A percentile compares a stretch with the other conserved stretches of the same genome.
Evolutionary conservation across 2,113 vertebrate genomes (phyloP).

Genomic region (Pelecanoides urinatrix): DNA sequence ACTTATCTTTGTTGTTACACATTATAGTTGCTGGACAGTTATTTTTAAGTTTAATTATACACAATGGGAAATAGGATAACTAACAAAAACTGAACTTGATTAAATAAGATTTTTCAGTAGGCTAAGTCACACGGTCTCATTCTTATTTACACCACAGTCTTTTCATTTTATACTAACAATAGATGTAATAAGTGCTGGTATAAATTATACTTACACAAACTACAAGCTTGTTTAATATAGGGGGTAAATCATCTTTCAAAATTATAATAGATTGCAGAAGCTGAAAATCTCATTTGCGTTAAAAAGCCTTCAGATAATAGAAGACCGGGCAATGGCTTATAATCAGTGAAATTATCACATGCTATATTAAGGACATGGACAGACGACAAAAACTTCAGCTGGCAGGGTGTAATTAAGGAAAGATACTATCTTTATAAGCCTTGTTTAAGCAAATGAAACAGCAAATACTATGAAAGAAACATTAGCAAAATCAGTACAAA

Average conservation of each 20-base stretch:
- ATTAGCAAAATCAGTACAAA: background rate
- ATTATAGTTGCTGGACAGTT: background rate
- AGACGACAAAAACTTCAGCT: background rate
- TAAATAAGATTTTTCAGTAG: background rate
- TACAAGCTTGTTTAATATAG: background rate
- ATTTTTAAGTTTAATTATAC: background rate
- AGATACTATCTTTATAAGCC: background rate
- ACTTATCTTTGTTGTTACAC: background rate
- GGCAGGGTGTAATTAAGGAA: background rate
- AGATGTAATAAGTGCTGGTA: background rate
- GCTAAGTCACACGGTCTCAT: background rate
- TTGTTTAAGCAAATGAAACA: background rate
- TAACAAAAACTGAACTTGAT: background rate
- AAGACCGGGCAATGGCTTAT: background rate
- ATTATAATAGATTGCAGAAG: background rate
- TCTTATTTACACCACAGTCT: background rate
- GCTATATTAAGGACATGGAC: background rate
- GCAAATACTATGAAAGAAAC: background rate
- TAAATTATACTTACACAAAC: background rate
- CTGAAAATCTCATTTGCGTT: background rate
- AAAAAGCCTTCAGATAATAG: background rate
- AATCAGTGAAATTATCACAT: background rate
- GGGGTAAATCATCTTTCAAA: background rate
- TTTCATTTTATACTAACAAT: background rate
- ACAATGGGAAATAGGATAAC: background rate